phyloP scores from a whole-genome alignment of 2,888 invertebrate species.

The Biston stratarius region DNA sequence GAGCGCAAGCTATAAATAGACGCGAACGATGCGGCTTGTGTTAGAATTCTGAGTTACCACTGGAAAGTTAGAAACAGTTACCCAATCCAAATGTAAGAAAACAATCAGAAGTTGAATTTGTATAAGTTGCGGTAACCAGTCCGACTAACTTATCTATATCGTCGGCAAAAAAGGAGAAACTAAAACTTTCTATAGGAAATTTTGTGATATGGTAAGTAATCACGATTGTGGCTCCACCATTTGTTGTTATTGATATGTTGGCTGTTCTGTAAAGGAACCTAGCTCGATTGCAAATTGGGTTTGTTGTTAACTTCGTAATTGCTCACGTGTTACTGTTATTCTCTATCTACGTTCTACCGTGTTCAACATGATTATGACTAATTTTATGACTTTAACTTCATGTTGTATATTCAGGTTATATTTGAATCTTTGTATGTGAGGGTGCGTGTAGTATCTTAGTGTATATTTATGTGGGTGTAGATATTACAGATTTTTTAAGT shows the following conservation, averaged over 20 bases:
- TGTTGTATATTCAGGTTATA: slow-evolving; percentile 7
- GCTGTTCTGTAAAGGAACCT: not conserved
- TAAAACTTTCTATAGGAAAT: not conserved
- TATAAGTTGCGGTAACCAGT: slow-evolving; percentile 9
- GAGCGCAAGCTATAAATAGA: not conserved
- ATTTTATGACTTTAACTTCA: slow-evolving; percentile 8
- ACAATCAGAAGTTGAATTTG: slow-evolving; percentile 18
- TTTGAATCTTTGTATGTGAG: not conserved
- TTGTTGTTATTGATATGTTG: not conserved
- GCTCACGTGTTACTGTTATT: slow-evolving; percentile 25
- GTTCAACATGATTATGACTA: slow-evolving; percentile 15
- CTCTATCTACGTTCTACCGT: slow-evolving; percentile 7
- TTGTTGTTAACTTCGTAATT: slow-evolving; percentile 25
- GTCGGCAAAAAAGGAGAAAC: not conserved
- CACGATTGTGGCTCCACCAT: not conserved
- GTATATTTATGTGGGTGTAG: not conserved
- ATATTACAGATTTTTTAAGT: not conserved
- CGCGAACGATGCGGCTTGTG: not conserved
- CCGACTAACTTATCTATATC: not conserved
- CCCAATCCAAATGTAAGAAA: slow-evolving; percentile 11
- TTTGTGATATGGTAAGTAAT: not conserved
- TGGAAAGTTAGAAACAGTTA: slow-evolving; percentile 8
- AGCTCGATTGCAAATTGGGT: slow-evolving; percentile 31
- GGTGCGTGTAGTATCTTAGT: not conserved
- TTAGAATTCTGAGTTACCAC: slow-evolving; percentile 11